Base-by-base conservation (phyloP, 2,113 vertebrate genomes). In the Phrynocephalus versicolor region DNA sequence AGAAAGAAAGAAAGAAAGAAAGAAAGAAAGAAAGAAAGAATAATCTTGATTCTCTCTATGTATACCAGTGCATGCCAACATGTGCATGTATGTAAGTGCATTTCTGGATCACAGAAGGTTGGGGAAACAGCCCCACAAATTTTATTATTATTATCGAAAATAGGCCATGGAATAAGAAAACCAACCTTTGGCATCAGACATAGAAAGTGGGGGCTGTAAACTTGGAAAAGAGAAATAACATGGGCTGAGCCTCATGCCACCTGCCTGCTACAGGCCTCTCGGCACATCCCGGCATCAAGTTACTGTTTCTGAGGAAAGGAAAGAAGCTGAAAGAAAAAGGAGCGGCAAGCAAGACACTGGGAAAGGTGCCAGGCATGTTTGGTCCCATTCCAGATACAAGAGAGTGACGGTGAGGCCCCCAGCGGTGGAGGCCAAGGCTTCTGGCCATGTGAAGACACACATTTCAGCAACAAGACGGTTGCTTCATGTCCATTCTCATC, bases 271-370 rank as follows among this genome's bases (percentile, higher is more conserved):
- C 77, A 81, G 78, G 69, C 39, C 78, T 86, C 78, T 64, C n/a
- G 2, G 84, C 84, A 86, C 84, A 78, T 86, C 84, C 70, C 21
- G 57, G 84, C 84, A 73, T 86, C 78, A 3, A 57, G 70, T 86
- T 86, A 81, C 84, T 37, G n/a, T 73, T 74, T 81, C 69, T 57
- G 55, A 65, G 65, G 77, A 86, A 85, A 80, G 5, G 30, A 12
- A 33, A 80, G 84, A 73, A 19, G n/a, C 14, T 7, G 37, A 18
- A n/a, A 65, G 84, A 74, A 73, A 73, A 8, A 62, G 70, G 77
- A 80, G 77, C 37, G 33, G 57, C 3, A 23, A 69, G 25, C 1
- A 8, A 84, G 57, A 19, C 14, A 21, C 78, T 21, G 70, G 84
- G 84, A 60, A n/a, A 7, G n/a, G 1, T 4, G 84, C 84, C 78